Percentiles rank a stretch among this genome's conserved stretches.
Evolutionary conservation across 2,888 invertebrate genomes (phyloP).

Genomic region (Standfussiana lucernea): DNA sequence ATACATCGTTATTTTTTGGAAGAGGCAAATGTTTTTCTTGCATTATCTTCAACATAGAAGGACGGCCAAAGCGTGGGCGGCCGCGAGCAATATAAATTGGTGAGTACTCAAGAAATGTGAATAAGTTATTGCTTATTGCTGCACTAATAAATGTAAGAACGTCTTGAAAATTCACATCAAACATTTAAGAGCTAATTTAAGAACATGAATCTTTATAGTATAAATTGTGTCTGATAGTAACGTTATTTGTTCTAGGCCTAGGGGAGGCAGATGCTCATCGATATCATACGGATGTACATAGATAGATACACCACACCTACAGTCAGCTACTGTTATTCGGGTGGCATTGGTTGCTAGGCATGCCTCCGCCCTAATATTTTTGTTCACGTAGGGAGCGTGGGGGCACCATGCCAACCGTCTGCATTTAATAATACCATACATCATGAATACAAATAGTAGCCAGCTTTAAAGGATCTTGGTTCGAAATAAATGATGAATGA

Average conservation of each 20-base stretch:
- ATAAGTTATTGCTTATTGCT: conserved; percentile 37
- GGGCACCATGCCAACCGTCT: conserved; percentile 67
- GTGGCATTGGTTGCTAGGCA: conserved; percentile 69
- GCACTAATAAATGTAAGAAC: conserved; percentile 11
- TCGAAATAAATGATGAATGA: conserved; percentile 35
- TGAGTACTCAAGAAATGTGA: conserved; percentile 17
- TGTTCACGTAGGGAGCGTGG: conserved; percentile 66
- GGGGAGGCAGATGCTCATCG: conserved; percentile 50
- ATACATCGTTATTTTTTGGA: conserved; percentile 20
- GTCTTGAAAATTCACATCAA: conserved; percentile 24
- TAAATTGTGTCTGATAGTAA: conserved; percentile 17
- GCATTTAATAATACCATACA: conserved; percentile 57
- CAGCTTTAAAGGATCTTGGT: conserved; percentile 33
- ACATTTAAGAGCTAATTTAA: conserved; percentile 16
- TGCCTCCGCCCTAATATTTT: conserved; percentile 66
- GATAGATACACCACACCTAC: conserved; percentile 42
- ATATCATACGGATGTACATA: conserved; percentile 50
- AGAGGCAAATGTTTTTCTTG: conserved; percentile 8
- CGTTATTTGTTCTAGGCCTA: conserved; percentile 53
- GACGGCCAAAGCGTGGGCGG: conserved; percentile 6
- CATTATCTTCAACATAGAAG: conserved; percentile 10
- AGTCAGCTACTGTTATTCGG: conserved; percentile 56
- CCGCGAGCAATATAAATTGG: conserved; percentile 14
- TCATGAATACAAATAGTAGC: conserved; percentile 59
- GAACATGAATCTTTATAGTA: conserved; percentile 1